Base-by-base conservation (phyloP, 1,140 invertebrate genomes). In the Lucilia sericata region DNA sequence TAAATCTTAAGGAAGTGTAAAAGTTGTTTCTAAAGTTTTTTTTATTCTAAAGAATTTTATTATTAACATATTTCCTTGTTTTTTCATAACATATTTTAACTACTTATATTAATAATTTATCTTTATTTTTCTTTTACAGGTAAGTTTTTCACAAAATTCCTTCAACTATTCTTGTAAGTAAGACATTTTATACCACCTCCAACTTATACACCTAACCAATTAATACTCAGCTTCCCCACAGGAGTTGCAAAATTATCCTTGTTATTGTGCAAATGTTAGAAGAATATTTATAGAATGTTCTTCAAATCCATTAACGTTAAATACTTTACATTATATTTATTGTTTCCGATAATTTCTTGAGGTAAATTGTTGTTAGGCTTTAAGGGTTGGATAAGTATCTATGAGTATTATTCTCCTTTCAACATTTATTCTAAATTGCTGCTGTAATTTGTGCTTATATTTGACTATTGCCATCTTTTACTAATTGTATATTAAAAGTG, bases 301-400 rank as follows among this genome's bases (percentile, higher is more conserved):
- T 80, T 5, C 76, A 7, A 49, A 51, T 25, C 75, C 36, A 78
- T 78, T 78, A 47, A 78, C 34, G 34, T n/a, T 49, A 80, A 80
- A 49, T 49, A 21, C 76, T 21, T 75, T 12, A 14, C 74, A 8
- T 13, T 55, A 55, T 75, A 75, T 75, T 75, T 34, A 75, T 25
- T 30, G 7, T 34, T 75, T 75, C 74, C 74, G 19, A 34, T 75
- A 75, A 75, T 14, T 75, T 34, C 25, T 34, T 75, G 8, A 55
- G 51, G 51, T 55, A 14, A 30, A 30, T 30, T 30, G 8, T 55
- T 13, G 51, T 17, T 5, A 17, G 10, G 5, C 51, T 55, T 12
- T 17, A 55, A 17, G 17, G 51, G 51, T 8, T 10, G 42, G 42
- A 8, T 42, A 8, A 55, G 10, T 7, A 55, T 14, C 4, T 12